Percentiles rank a stretch among this genome's conserved stretches.
These are phyloP conservation scores for Schizotus pectinicornis DNA, from an alignment of 2,888 invertebrate species.

Conservation along the genomic window DNA sequence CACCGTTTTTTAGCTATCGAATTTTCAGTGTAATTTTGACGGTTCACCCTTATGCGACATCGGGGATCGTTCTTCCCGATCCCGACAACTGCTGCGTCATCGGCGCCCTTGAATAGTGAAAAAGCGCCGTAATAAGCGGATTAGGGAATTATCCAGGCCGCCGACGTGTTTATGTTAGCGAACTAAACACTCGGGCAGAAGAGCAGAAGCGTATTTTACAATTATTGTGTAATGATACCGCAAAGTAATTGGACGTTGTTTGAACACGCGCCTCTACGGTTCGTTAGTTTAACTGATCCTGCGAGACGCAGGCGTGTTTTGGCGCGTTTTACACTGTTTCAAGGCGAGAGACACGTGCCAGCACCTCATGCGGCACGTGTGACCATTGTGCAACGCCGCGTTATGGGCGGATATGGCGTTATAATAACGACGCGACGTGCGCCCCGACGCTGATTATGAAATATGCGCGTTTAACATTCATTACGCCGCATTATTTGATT, in stretches of 20 bases:
- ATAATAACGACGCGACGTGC: constrained; percentile 44
- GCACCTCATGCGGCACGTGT: constrained; percentile 37
- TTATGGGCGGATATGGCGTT: constrained; percentile 43
- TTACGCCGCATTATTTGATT: constrained; percentile 40
- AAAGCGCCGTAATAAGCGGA: constrained; percentile 23
- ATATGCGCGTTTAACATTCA: constrained; percentile 49
- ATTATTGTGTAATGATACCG: constrained; percentile 56
- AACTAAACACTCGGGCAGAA: constrained; percentile 15
- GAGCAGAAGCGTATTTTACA: constrained; percentile 37
- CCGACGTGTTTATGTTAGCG: constrained; percentile 17
- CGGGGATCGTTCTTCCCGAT: too few relatives aligned
- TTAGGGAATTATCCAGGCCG: constrained; percentile 19
- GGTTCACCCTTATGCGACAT: too few relatives aligned
- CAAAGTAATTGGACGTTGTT: constrained; percentile 58
- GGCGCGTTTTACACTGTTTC: constrained; percentile 45
- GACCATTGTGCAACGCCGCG: constrained; percentile 27
- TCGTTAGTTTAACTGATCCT: constrained; percentile 53
- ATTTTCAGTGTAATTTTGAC: too few relatives aligned
- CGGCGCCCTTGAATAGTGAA: constrained; percentile 5
- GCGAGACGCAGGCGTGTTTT: constrained; percentile 45
- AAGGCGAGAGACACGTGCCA: constrained; percentile 31
- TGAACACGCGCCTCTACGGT: constrained; percentile 53
- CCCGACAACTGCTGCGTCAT: too few relatives aligned
- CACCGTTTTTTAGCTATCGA: too few relatives aligned
- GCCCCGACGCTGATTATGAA: constrained; percentile 42